Evolutionary conservation across 2,113 vertebrate genomes (phyloP).

Genomic region (Brachionichthys hirsutus): DNA sequence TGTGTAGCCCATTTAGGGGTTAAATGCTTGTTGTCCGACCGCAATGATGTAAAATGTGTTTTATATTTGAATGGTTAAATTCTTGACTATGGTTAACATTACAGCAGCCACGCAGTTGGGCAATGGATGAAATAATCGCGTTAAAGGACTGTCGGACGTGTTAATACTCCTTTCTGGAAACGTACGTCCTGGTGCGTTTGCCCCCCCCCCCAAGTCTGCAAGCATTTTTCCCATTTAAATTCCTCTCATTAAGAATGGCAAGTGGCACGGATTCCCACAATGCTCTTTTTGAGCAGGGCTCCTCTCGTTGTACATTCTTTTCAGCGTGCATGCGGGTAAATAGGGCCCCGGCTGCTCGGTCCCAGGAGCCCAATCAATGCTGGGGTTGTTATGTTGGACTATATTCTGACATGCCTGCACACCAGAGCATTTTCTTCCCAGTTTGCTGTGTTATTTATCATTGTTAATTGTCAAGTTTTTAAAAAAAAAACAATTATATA

Average conservation of each 20-base stretch:
- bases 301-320: conserved; percentile 63
- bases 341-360: conserved; percentile 25
- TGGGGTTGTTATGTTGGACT: conserved; percentile 36
- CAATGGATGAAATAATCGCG: not conserved
- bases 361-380: conserved; percentile 41
- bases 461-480: not conserved
- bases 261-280: conserved; percentile 72
- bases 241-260: conserved; percentile 71
- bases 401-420: conserved; percentile 34
- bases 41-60: not conserved
- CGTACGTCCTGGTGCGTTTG: conserved; percentile 20
- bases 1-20: not conserved
- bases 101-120: not conserved
- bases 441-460: conserved; percentile 13
- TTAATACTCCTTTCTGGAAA: conserved; percentile 16
- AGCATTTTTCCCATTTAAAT: conserved; percentile 68
- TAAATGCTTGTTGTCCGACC: conserved; percentile 1
- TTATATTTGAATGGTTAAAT: not conserved
- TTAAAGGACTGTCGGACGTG: not conserved
- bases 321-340: conserved; percentile 55
- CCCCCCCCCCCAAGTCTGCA: not conserved
- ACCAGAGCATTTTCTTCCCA: conserved; percentile 22
- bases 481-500: no score
- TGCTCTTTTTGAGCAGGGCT: conserved; percentile 59
- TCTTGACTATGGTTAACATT: not conserved